Evolutionary conservation across 2,888 invertebrate genomes (phyloP), one percentile per base, ranked within the genome.

Genomic region (Tuberolachnus salignus): DNA sequence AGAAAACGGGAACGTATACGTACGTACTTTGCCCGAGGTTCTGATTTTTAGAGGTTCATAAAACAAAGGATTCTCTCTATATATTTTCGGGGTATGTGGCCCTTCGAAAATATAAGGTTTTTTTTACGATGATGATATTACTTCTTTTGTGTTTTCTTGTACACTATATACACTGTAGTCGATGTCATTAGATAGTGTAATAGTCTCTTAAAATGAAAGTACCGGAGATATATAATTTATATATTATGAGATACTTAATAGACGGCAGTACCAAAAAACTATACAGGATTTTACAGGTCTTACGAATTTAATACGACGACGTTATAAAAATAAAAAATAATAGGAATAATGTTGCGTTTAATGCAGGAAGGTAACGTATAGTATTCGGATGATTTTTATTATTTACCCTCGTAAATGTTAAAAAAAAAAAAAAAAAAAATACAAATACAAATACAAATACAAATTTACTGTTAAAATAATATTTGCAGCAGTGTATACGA

Each of bases 31-130:
- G 11, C 61, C 59, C 61, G 19, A 19, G 34, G 59, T 49, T 19
- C 49, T 51, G 61, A 72, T 49, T 72, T 72, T 57, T 51, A 14
- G n/a, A 61, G 59, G 49, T 61, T 9, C 72, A 46, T 61, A 59
- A 59, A 71, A 71, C 46, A 59, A 72, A 9, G 61, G 59, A 14
- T 72, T 61, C 8, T 19, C 49, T 49, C 13, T 72, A 34, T 34
- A 34, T 34, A 34, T 72, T 49, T 61, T 61, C 14, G 49, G 13
- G 0, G 61, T 55, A 9, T 10, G 13, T 16, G 59, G 59, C 2
- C n/a, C 13, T 26, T 26, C 59, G 59, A 49, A 59, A 72, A 59
- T 4, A 70, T 8, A 55, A 13, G 59, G 34, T 4, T 34, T 34
- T 59, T 72, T 72, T 72, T 61, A 21, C 8, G 49, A 72, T 10